Evolutionary conservation across 2,113 vertebrate species (phyloP), one percentile per base, ranked within the genome.

Genomic region (Fulmarus glacialis): DNA sequence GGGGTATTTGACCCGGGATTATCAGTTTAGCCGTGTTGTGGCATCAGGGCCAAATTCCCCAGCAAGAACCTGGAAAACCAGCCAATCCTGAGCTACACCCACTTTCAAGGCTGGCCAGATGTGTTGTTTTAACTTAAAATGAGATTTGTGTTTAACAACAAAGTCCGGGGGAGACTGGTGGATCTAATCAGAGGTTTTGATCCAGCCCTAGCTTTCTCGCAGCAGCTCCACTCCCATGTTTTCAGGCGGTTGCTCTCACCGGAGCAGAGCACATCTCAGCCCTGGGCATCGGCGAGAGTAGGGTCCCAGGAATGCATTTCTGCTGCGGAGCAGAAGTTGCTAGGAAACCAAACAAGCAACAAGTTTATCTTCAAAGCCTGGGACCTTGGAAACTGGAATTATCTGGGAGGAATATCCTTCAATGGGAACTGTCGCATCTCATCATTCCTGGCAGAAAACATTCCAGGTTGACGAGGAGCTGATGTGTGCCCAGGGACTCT

Each of bases 331-430:
- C 42, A 95, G 53, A 63, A 91, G 97, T 97, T 97, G 96, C 96
- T 97, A 96, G 94, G 97, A 94, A 96, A 97, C 96, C 91, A 97
- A 97, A 97, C 95, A 97, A 97, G 74, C 82, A 97, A 95, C 66
- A 95, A 96, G 96, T 97, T 97, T 95, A 94, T 97, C 96, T 97
- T 96, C 95, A 96, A 91, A 96, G 95, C 84, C 82, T 7, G 74
- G 59, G 94, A 94, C 78, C 94, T 82, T 96, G 94, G 96, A 90
- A 97, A 96, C 89, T 96, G 89, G 94, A 96, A 95, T 93, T 94
- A 78, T 93, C 82, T 91, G 74, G 32, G 87, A 96, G 89, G 97
- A 93, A 94, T 94, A 97, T 64, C 71, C 55, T 94, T 94, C 94
- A 94, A 20, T 95, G 56, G 81, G 84, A 95, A 14, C 70, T 19